Evolutionary conservation across 2,797 vertebrate species (phyloP).

Genomic region (Sebastes reedi): DNA sequence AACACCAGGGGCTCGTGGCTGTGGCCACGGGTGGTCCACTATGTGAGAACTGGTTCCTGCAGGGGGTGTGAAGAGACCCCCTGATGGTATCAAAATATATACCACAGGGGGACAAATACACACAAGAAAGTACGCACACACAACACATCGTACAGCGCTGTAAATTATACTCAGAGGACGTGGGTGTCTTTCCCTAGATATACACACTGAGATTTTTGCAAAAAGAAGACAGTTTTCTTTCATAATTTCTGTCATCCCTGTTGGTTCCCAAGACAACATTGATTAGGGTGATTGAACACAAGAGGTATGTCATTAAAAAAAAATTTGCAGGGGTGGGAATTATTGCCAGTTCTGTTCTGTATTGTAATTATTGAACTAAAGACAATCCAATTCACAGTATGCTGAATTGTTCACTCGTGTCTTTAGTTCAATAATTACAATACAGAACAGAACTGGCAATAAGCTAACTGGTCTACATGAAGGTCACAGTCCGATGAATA

Average conservation of each 20-base stretch:
- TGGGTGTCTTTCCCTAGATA: slow-evolving; percentile 16
- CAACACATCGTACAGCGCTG: slow-evolving; percentile 14
- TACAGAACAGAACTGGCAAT: background rate
- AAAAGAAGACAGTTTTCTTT: background rate
- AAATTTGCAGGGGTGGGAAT: background rate
- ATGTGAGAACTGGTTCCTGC: slow-evolving; percentile 78
- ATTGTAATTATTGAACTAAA: too few relatives aligned
- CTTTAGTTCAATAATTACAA: background rate
- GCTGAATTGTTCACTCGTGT: background rate
- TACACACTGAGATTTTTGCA: background rate
- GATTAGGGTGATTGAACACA: background rate
- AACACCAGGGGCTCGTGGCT: slow-evolving; percentile 60
- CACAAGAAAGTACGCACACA: slow-evolving; percentile 15
- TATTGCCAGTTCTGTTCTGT: too few relatives aligned
- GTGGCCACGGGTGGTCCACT: slow-evolving; percentile 63
- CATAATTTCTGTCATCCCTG: background rate
- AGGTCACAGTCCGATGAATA: background rate
- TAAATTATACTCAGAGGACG: slow-evolving; percentile 20
- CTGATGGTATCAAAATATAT: slow-evolving; percentile 75
- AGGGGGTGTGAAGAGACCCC: slow-evolving; percentile 78
- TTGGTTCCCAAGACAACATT: background rate
- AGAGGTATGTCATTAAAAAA: background rate
- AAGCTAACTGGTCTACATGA: background rate
- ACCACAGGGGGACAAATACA: slow-evolving; percentile 52
- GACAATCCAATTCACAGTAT: background rate